Base-by-base conservation (phyloP, 2,888 invertebrate genomes). In the Drosophila formosana region DNA sequence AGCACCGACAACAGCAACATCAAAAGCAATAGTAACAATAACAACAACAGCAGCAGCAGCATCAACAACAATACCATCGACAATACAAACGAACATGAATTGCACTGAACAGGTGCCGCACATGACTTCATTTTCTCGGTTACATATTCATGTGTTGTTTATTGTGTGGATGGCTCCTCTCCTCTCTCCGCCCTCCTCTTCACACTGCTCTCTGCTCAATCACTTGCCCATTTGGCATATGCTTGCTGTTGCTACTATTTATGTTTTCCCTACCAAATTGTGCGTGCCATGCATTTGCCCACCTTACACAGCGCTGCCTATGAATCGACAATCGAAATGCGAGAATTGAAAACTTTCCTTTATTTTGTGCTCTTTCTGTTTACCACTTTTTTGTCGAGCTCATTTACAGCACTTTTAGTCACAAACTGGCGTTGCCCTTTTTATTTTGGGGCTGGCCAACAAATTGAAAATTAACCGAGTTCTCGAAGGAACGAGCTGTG, bases 81-180 rank as follows among this genome's bases (percentile, higher is more conserved):
- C 83, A 84, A 75, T 82, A 87, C 88, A 85, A 88, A 84, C 82
- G 88, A 84, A 87, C 85, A 87, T 82, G 88, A 85, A 87, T 82
- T 87, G 88, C 80, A 87, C 67, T 77, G 88, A 79, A 78, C 85
- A 88, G 88, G 85, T 84, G 83, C 81, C 82, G 83, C 81, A 84
- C 85, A 84, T 85, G 85, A 87, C 85, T 85, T 85, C 85, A 87
- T 85, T 85, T 85, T 74, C 82, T 74, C 82, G 70, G 76, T 65
- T 79, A 80, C 84, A 86, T 74, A 73, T 74, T 70, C 61, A 50
- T 57, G 51, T 68, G 70, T 60, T 75, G 65, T 75, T 71, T 74
- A 74, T 70, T 70, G 70, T 73, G 51, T 77, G 72, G 53, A 68
- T 53, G 61, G 55, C 55, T 34, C 47, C n/a, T n/a, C 11, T 25